Conservation (phyloP, 2,888 invertebrate species). For the Sminthurinus aureus region DNA sequence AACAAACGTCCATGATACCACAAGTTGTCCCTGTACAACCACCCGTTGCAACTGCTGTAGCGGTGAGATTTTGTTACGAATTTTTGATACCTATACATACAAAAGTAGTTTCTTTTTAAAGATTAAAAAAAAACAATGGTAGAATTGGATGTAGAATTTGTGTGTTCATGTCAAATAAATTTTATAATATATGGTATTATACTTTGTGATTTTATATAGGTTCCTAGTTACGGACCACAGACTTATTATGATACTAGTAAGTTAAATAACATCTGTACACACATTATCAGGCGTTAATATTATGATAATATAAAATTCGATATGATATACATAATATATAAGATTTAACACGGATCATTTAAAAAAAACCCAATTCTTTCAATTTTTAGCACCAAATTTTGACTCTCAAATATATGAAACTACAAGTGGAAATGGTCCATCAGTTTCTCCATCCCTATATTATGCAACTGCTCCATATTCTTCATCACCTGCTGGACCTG, state of each 20-base stretch:
- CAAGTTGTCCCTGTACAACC: constrained; percentile 50
- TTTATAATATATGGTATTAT: constrained; percentile 1
- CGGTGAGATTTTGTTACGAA: not conserved
- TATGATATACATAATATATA: not conserved
- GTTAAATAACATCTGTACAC: not conserved
- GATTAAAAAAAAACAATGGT: too few species aligned
- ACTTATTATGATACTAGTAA: constrained; percentile 55
- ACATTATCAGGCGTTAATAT: too few species aligned
- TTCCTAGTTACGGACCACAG: constrained; percentile 51
- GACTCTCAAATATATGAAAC: constrained; percentile 55
- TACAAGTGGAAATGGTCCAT: constrained; percentile 50
- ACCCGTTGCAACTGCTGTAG: constrained; percentile 19
- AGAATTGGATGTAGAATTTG: too few species aligned
- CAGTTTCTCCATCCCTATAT: constrained; percentile 59
- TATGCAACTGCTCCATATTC: constrained; percentile 54
- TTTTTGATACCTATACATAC: too few species aligned
- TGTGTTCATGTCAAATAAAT: not conserved
- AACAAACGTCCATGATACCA: constrained; percentile 40
- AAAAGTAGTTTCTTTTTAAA: too few species aligned
- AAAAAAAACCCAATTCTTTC: too few species aligned
- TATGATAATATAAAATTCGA: too few species aligned
- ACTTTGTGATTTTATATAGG: constrained; percentile 44
- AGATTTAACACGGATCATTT: not conserved
- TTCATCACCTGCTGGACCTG: constrained; percentile 53
- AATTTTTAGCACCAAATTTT: constrained; percentile 40